A percentile compares a stretch with the other conserved stretches of the same genome.
Conservation (phyloP, 2,113 vertebrate species). For the Suricata suricatta region DNA sequence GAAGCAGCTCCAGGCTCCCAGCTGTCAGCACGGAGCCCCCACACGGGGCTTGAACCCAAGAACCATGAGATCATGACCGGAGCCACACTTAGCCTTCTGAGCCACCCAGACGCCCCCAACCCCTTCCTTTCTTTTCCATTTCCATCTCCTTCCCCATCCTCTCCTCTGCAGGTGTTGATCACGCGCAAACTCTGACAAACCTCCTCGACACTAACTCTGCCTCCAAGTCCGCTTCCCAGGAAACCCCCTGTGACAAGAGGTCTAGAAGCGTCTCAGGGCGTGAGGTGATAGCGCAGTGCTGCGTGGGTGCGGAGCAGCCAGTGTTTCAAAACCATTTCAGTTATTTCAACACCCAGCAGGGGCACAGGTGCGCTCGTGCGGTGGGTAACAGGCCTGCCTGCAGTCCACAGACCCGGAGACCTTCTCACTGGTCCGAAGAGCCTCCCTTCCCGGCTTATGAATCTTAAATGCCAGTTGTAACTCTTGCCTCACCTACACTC, state of each 20-base stretch:
- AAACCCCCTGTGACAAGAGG: neutral
- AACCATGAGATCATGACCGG: too few species aligned
- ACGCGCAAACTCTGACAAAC: neutral
- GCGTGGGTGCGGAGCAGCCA: neutral
- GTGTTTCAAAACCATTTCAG: neutral
- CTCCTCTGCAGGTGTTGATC: neutral
- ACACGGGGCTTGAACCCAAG: too few species aligned
- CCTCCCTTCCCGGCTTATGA: neutral
- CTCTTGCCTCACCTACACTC: neutral
- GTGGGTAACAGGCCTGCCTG: neutral
- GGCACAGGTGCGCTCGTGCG: too few species aligned
- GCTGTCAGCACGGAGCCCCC: too few species aligned
- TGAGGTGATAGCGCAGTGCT: neutral
- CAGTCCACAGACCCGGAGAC: neutral
- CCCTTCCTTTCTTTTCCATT: neutral
- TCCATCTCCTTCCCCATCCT: fast-evolving
- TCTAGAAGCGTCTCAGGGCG: too few species aligned
- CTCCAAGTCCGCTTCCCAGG: neutral
- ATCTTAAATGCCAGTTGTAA: neutral
- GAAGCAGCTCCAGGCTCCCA: too few species aligned
- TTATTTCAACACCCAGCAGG: neutral
- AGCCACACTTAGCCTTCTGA: too few species aligned
- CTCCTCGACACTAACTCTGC: neutral
- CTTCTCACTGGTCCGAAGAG: neutral
- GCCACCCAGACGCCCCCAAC: too few species aligned